Percentiles rank a stretch among this genome's conserved stretches.
These are phyloP conservation scores for Empidonax traillii DNA, from an alignment of 2,113 vertebrate genomes.

Conservation along the genomic window DNA sequence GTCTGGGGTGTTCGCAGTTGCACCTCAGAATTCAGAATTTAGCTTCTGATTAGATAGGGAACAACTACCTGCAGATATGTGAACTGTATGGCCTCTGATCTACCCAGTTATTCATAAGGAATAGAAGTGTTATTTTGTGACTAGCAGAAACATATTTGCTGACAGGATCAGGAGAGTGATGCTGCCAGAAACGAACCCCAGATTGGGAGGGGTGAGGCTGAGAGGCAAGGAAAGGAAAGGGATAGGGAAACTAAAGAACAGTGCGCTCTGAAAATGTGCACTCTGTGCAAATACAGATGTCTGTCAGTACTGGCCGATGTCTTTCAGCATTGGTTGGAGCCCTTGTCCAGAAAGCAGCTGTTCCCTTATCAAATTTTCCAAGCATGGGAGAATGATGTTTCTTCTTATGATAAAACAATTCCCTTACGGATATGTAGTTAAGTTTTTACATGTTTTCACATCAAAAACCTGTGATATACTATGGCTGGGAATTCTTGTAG, in stretches of 20 bases:
- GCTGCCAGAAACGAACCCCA: background rate
- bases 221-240: background rate
- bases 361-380: background rate
- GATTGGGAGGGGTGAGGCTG: background rate
- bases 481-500: background rate
- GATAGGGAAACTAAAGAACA: background rate
- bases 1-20: background rate
- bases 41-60: background rate
- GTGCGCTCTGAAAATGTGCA: background rate
- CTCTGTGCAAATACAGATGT: background rate
- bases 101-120: background rate
- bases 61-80: background rate
- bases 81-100: background rate
- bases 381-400: background rate
- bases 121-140: background rate
- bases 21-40: background rate
- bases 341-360: background rate
- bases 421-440: background rate
- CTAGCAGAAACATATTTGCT: background rate
- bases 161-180: background rate
- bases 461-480: background rate
- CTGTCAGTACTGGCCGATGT: background rate
- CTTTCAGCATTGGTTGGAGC: background rate
- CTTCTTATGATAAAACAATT: background rate
- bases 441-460: background rate